These are phyloP conservation scores for Diadegma fenestrale DNA, from an alignment of 2,888 invertebrate genomes.

Conservation along the genomic window DNA sequence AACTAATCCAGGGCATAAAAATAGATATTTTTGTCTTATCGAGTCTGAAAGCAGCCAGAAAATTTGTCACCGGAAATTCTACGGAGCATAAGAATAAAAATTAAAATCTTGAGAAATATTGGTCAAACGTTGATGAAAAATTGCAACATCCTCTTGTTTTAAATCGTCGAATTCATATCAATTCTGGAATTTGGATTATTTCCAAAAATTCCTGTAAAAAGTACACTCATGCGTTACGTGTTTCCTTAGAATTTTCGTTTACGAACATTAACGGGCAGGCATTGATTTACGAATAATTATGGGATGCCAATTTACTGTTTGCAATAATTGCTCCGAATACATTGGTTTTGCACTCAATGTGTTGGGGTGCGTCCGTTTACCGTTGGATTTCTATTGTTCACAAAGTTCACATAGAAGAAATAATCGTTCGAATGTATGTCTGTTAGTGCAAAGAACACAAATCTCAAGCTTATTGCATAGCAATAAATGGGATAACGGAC, in stretches of 20 bases:
- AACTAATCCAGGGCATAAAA: too few species aligned
- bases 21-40: too few species aligned
- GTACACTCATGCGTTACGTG: neutral
- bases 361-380: neutral
- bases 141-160: neutral
- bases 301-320: neutral
- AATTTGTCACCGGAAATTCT: neutral
- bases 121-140: neutral
- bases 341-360: neutral
- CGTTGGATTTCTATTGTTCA: slow-evolving; percentile 5
- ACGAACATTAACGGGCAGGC: neutral
- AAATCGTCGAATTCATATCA: neutral
- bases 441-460: neutral
- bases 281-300: neutral
- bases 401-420: neutral
- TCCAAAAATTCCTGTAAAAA: neutral
- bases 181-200: too few species aligned
- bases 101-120: neutral
- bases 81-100: neutral
- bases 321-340: neutral
- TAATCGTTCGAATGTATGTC: neutral
- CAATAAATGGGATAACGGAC: neutral
- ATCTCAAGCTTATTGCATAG: neutral
- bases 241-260: neutral
- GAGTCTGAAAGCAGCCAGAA: neutral